phyloP scores from a whole-genome alignment of 2,888 invertebrate species.

The Oligia fasciuncula region DNA sequence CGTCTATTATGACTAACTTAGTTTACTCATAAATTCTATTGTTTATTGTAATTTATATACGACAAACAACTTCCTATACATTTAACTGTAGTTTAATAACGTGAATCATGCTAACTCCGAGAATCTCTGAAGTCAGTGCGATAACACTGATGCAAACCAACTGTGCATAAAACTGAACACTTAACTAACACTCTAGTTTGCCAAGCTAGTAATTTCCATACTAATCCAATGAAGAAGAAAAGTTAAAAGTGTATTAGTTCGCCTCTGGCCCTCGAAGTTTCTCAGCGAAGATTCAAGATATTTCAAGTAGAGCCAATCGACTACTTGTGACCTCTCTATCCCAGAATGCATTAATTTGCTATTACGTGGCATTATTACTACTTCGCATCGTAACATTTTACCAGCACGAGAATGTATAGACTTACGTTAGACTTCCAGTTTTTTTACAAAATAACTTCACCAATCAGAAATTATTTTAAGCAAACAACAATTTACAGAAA shows the following conservation, averaged over 20 bases:
- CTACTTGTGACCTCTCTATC: constrained; percentile 16
- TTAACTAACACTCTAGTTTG: constrained; percentile 14
- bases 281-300: constrained; percentile 29
- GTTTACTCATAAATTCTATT: constrained; percentile 54
- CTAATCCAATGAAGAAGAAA: constrained; percentile 11
- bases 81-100: constrained; percentile 27
- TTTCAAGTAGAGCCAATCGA: constrained; percentile 32
- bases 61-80: constrained; percentile 18
- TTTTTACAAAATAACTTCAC: background rate
- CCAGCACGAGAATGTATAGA: background rate
- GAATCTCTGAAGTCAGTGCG: constrained; percentile 27
- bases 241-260: constrained; percentile 29
- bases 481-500: background rate
- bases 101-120: constrained; percentile 42
- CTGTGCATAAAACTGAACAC: constrained; percentile 24
- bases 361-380: background rate
- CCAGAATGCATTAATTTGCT: constrained; percentile 23
- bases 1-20: constrained; percentile 51
- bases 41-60: constrained; percentile 29
- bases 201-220: constrained; percentile 24
- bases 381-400: background rate
- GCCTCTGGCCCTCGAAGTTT: constrained; percentile 25
- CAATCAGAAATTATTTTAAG: background rate
- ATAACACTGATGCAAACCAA: constrained; percentile 16
- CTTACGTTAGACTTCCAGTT: background rate